Percentiles rank a stretch among this genome's conserved stretches.
Evolutionary conservation across 30 jellyfish, hydroid and myxozoan genomes (phyloP).

Genomic region (Chironex yamaguchii): DNA sequence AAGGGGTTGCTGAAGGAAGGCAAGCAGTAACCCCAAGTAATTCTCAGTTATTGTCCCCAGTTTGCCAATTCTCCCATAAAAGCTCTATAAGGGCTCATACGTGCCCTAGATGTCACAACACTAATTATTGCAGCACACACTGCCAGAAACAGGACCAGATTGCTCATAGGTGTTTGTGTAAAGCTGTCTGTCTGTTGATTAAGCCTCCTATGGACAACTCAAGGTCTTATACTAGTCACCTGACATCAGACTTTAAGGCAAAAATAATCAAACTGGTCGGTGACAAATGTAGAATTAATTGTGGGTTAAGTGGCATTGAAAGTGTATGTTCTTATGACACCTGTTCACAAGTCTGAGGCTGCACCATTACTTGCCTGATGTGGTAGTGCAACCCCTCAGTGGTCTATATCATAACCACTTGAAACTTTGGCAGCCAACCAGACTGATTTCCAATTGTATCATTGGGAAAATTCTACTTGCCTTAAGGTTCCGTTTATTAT

Average conservation of each 20-base stretch:
- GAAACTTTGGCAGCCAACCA: slow-evolving; percentile 14
- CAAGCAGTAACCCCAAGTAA: neutral
- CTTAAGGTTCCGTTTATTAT: neutral
- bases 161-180: neutral
- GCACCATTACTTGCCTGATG: neutral
- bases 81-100: neutral
- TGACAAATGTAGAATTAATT: neutral
- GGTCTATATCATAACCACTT: neutral
- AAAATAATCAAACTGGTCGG: neutral
- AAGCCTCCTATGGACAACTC: neutral
- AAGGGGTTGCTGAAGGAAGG: no score
- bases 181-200: neutral
- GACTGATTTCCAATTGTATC: slow-evolving; percentile 20
- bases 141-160: neutral
- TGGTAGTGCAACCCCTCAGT: neutral
- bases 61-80: neutral
- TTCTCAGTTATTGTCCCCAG: neutral
- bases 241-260: neutral
- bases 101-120: neutral
- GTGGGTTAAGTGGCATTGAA: neutral
- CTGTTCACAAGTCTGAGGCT: neutral
- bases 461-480: neutral
- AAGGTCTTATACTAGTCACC: neutral
- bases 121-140: neutral
- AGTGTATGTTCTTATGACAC: neutral